Conservation (phyloP, 2,113 vertebrate species). For the Machaerirhynchus nigripectus region DNA sequence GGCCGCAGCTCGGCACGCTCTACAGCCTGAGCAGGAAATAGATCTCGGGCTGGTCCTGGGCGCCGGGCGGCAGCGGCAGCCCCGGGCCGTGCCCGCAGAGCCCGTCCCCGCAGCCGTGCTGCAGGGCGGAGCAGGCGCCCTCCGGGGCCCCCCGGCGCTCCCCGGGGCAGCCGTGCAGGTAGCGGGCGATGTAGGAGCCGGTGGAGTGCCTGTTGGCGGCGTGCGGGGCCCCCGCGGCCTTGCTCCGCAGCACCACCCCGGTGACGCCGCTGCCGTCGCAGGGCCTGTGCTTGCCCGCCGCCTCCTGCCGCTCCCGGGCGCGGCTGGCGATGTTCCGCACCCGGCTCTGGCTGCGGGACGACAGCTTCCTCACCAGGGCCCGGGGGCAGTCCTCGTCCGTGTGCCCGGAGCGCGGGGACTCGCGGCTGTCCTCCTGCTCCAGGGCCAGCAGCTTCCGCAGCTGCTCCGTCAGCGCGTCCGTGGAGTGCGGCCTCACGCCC, state of each 20-base stretch:
- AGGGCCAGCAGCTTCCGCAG: constrained; percentile 86
- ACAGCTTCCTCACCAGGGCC: constrained; percentile 85
- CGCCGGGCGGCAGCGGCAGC: constrained; percentile 67
- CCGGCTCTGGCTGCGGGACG: constrained; percentile 93
- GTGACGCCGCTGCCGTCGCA: not conserved
- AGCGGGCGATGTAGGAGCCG: constrained; percentile 90
- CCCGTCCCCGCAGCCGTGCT: constrained; percentile 70
- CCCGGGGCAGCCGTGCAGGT: constrained; percentile 69
- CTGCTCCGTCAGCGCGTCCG: constrained; percentile 88
- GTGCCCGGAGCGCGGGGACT: constrained; percentile 33
- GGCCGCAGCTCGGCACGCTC: not conserved
- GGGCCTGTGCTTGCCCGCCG: constrained; percentile 5
- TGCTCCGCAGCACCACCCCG: constrained; percentile 83
- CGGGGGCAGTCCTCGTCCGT: constrained; percentile 74
- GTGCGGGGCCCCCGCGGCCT: constrained; percentile 66
- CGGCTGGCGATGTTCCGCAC: constrained; percentile 94
- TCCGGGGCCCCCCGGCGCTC: constrained; percentile 84
- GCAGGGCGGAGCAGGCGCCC: constrained; percentile 80
- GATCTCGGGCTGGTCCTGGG: constrained; percentile 87
- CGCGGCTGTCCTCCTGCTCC: constrained; percentile 79
- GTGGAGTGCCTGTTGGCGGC: constrained; percentile 88
- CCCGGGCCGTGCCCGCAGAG: constrained; percentile 67
- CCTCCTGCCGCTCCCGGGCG: constrained; percentile 90
- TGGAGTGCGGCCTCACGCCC: constrained; percentile 63
- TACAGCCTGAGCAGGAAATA: constrained; percentile 92